Evolutionary conservation across 2,797 vertebrate species (phyloP), one percentile per base, ranked within the genome.

Genomic region (Acropternis orthonyx): DNA sequence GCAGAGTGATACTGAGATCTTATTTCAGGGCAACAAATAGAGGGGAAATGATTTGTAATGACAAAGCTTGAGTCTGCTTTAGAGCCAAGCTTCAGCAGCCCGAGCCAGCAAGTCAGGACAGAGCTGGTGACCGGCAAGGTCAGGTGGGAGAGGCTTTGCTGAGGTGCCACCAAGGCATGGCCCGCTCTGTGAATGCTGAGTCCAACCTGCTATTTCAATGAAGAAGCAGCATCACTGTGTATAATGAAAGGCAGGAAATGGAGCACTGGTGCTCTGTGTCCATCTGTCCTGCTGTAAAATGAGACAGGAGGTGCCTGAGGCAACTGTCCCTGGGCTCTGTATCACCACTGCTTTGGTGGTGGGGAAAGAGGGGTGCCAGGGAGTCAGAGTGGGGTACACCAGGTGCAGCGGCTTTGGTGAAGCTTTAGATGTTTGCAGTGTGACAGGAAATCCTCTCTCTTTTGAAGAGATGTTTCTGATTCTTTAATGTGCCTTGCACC

Each of bases 1-100:
- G 37, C 51, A 23, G 90, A 87, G 73, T 74, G 96, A 97, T 95
- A 86, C 89, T 0, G 44, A 89, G 95, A 97, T 97, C 96, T 97
- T 59, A 30, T 96, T 96, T 97, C 96, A 97, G 94, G 94, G 92
- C 83, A 94, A 12, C 87, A 87, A 97, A 80, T 28, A 75, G 88
- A 97, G 86, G 92, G 93, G 95, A 98, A 96, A 80, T 59, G 69
- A 87, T 96, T 97, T 92, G 87, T 97, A 97, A 97, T 96, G 92
- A 75, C 83, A 93, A 74, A 93, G 65, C 96, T n/a, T 22, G 95
- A 97, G 89, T 96, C 92, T 89, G 63, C 85, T 95, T 93, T 58
- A 18, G 65, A 83, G 88, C 93, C 92, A 89, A 94, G 89, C 85
- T 95, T 92, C 44, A 3, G 51, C 69, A 67, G 92, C 94, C 89